Conservation (phyloP, 2,113 vertebrate genomes). For the Isurus oxyrinchus region DNA sequence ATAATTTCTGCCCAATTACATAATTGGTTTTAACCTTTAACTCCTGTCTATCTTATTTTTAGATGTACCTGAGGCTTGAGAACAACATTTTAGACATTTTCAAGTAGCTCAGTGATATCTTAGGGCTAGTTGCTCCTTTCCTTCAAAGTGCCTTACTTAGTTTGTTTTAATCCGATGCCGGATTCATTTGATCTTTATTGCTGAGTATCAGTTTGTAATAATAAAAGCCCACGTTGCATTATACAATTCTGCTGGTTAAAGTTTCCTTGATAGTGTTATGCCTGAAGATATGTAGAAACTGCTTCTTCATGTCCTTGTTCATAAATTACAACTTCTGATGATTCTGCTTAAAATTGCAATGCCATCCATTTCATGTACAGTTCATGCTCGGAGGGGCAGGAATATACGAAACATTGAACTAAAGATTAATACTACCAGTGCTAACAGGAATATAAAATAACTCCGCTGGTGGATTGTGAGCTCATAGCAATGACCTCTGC, state of each 20-base stretch:
- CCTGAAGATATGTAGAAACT: background rate
- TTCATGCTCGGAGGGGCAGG: background rate
- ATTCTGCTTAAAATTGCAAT: background rate
- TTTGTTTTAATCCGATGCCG: background rate
- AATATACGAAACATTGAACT: background rate
- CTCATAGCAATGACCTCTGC: background rate
- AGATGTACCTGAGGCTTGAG: background rate
- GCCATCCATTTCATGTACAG: background rate
- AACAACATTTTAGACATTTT: background rate
- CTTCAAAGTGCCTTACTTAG: background rate
- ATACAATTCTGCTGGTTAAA: background rate
- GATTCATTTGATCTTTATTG: background rate
- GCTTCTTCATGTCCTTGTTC: background rate
- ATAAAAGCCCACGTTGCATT: background rate
- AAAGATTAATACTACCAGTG: background rate
- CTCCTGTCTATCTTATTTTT: background rate
- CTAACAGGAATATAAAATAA: background rate
- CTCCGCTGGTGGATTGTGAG: background rate
- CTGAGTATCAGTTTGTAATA: background rate
- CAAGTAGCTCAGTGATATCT: background rate
- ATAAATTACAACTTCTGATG: background rate
- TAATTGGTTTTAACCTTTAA: background rate
- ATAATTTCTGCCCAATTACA: background rate
- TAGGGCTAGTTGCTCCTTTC: background rate
- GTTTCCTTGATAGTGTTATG: background rate